Base-by-base conservation (phyloP, 92 coral and sea anemone species). In the Actinernus sp. region DNA sequence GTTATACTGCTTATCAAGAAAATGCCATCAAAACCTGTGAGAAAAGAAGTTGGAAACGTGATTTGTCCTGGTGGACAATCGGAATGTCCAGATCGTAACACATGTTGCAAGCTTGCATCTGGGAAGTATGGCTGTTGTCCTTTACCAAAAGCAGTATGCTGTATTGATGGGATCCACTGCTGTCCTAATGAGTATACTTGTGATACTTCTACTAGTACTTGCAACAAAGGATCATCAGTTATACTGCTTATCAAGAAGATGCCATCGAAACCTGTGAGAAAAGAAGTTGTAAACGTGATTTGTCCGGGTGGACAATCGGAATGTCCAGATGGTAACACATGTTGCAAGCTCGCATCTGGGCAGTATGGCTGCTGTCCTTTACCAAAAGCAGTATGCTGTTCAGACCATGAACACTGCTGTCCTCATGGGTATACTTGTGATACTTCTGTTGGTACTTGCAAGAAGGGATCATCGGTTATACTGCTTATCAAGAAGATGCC, bases 331-430 rank as follows among this genome's bases (percentile, higher is more conserved):
- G 81, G 76, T 2, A 51, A 64, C 0, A 86, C 92, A 6, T 86
- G 92, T 49, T 88, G 93, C 25, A 65, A 76, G 44, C 62, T 76
- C 40, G 11, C 54, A 0, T 58, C 85, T 23, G 89, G 89, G 19
- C 27, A 48, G 36, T 82, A 65, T 25, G 92, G 89, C 29, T 89
- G 96, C 54, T 89, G 96, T 55, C 92, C 96, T 4, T 43, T 69
- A 61, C 64, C 57, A 13, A 77, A 85, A 37, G 92, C 92, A 0
- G 80, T 86, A 21, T 89, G 96, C 45, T 89, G 96, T 63, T 20
- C 58, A 1, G 92, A 85, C 49, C 67, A 62, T 16, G 40, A 55
- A 2, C 96, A 89, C 34, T 89, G 96, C 31, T 89, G 96, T 56
- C 96, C 91, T 0, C 49, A 28, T 11, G 81, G 86, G 5, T 78